These are phyloP conservation scores for Calcarius ornatus DNA, from an alignment of 2,113 vertebrate species.

Conservation along the genomic window DNA sequence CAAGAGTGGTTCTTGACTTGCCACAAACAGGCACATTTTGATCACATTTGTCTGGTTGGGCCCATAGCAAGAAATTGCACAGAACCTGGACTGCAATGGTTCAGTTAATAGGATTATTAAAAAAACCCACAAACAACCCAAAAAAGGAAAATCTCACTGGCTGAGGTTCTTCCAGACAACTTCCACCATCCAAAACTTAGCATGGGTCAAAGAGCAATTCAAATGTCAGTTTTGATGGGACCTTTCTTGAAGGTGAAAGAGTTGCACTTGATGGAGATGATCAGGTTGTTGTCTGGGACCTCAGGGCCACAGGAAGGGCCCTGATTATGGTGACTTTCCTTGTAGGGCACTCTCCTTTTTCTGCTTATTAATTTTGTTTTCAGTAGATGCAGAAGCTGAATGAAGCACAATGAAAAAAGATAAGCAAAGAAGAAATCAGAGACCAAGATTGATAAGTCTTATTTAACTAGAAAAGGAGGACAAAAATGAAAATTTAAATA, in stretches of 20 bases:
- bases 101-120: not conserved
- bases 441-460: not conserved
- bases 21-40: rapidly evolving
- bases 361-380: not conserved
- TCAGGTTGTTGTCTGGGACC: not conserved
- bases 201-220: not conserved
- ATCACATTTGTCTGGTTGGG: not conserved
- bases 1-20: not conserved
- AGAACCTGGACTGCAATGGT: not conserved
- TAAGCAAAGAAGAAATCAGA: not conserved
- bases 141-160: rapidly evolving
- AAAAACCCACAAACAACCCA: not conserved
- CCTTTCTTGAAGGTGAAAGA: not conserved
- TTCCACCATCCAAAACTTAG: not conserved
- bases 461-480: not conserved
- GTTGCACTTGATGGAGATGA: not conserved
- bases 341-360: not conserved
- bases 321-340: not conserved
- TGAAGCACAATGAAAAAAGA: not conserved
- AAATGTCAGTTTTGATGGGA: not conserved
- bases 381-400: not conserved
- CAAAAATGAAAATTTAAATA: not conserved
- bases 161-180: not conserved
- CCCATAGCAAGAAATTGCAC: not conserved
- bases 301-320: not conserved